A percentile compares a stretch with the other conserved stretches of the same genome.
Conservation (phyloP, 1,140 invertebrate species). For the Glomeris maerens region DNA sequence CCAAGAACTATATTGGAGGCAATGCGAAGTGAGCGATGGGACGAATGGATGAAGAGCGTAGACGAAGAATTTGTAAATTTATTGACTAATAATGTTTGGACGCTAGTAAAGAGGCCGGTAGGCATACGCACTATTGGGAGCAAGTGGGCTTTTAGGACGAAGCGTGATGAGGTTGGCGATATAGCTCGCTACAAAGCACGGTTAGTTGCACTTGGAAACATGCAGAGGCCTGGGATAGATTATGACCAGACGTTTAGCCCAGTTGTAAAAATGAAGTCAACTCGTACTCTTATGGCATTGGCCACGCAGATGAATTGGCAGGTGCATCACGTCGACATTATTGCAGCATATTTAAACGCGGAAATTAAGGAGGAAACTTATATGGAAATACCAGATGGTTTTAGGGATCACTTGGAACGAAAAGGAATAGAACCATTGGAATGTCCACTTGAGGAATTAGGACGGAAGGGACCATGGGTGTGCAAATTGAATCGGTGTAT, state of each 20-base stretch:
- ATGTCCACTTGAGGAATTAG: too few species aligned
- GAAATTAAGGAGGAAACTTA: too few species aligned
- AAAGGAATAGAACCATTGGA: too few species aligned
- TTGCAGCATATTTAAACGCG: too few species aligned
- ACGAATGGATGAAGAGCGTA: constrained; percentile 5
- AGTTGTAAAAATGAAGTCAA: too few species aligned
- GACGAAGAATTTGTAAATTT: background rate
- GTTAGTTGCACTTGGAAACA: background rate
- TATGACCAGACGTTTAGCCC: background rate
- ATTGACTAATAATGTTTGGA: background rate
- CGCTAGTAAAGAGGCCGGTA: background rate
- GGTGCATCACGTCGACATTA: too few species aligned
- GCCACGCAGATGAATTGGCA: too few species aligned
- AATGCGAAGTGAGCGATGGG: constrained; percentile 23
- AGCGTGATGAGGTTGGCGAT: background rate
- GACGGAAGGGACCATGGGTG: too few species aligned
- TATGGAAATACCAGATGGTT: too few species aligned
- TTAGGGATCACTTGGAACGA: too few species aligned
- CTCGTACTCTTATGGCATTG: too few species aligned
- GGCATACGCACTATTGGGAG: background rate
- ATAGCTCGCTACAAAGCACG: background rate
- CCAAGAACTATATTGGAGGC: constrained; percentile 24
- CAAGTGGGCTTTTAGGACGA: background rate
- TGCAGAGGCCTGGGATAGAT: background rate
- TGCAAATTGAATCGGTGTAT: too few species aligned